These are phyloP conservation scores for Cinclus mexicanus DNA, from an alignment of 2,113 vertebrate species.

Conservation along the genomic window DNA sequence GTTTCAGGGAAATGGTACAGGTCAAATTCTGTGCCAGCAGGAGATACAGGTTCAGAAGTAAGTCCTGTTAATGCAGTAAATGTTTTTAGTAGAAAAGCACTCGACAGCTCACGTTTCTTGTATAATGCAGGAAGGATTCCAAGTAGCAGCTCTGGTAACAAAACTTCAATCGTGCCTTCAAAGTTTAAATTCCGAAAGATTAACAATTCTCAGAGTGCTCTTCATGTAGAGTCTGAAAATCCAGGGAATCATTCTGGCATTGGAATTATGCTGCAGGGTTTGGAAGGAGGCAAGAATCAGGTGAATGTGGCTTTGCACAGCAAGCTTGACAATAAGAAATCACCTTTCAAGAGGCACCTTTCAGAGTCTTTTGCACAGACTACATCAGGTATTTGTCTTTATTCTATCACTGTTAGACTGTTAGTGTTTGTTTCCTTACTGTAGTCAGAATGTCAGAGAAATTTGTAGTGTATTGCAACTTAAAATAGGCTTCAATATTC, in stretches of 20 bases:
- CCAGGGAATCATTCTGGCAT: slow-evolving; percentile 3
- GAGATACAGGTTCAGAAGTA: slow-evolving; percentile 24
- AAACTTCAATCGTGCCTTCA: slow-evolving; percentile 11
- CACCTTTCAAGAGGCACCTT: slow-evolving; percentile 79
- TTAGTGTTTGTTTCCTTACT: not conserved
- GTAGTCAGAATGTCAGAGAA: not conserved
- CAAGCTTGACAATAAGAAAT: slow-evolving; percentile 40
- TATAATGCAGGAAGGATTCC: not conserved
- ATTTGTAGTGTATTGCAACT: not conserved
- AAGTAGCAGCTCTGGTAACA: not conserved
- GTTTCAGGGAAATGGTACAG: slow-evolving; percentile 25
- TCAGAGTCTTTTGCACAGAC: slow-evolving; percentile 74
- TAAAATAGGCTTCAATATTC: not conserved
- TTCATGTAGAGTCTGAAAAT: slow-evolving; percentile 3
- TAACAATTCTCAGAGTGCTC: slow-evolving; percentile 36
- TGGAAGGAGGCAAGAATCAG: slow-evolving; percentile 50
- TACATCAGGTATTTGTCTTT: slow-evolving; percentile 80
- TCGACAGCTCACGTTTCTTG: not conserved
- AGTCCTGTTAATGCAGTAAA: not conserved
- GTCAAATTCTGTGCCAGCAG: slow-evolving; percentile 27
- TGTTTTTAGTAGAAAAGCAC: not conserved
- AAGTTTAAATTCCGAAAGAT: slow-evolving; percentile 73
- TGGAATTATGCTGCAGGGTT: slow-evolving; percentile 6
- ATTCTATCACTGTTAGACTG: not conserved
- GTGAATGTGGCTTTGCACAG: slow-evolving; percentile 8